Evolutionary conservation across 2,888 invertebrate genomes (phyloP), one percentile per base, ranked within the genome.

Genomic region (Aethes cnicana): DNA sequence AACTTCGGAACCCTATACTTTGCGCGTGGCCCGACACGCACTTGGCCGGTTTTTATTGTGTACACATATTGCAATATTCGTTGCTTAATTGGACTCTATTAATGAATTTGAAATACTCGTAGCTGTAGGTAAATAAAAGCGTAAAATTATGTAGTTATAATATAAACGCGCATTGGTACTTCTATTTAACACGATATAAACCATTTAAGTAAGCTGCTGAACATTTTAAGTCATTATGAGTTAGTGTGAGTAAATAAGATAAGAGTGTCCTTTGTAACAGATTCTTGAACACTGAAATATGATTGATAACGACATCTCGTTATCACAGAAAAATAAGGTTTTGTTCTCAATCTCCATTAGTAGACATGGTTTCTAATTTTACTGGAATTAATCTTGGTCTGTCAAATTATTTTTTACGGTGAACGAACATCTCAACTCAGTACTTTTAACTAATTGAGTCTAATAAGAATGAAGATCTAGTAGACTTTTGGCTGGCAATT

Each of bases 161-260:
- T n/a, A n/a, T n/a, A n/a, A n/a, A n/a, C n/a, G n/a, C n/a, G n/a
- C n/a, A 14, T 6, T 4, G 5, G 26, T 9, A 33, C 36, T 56
- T 43, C 53, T 9, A 47, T 55, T 59, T 69, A 69, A 67, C 36
- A 46, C 9, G 5, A 28, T 39, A 53, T 55, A 63, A 59, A 64
- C 57, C 57, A 64, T 55, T 55, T 56, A 16, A 61, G 56, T 63
- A 63, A 64, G 59, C 52, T 55, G 46, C 64, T 47, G 57, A 57
- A 66, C 65, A 69, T 75, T 69, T 74, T 68, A 69, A 72, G 69
- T 66, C 59, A 59, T 72, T 72, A 73, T 72, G 71, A 75, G 72
- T 73, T 72, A 74, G 71, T 73, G 70, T 79, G 65, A 73, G 77
- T 75, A 80, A 84, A 85, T 82, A 80, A 81, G 85, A 85, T 86